Evolutionary conservation across 2,113 vertebrate genomes (phyloP).

Genomic region (Tyrannus savana): DNA sequence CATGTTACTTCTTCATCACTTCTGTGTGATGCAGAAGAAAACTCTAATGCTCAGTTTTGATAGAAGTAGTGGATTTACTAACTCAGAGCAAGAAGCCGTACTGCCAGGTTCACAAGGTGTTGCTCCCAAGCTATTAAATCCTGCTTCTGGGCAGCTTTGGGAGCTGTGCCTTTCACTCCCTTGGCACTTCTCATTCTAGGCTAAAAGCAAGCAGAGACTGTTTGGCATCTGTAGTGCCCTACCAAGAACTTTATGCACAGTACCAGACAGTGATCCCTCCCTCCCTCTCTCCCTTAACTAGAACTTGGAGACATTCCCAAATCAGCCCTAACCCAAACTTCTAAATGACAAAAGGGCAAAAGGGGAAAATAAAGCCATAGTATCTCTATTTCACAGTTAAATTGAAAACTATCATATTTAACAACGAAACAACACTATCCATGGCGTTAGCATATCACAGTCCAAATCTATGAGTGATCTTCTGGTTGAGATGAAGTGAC

Average conservation of each 20-base stretch:
- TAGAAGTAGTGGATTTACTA: background rate
- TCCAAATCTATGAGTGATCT: background rate
- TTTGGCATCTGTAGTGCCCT: background rate
- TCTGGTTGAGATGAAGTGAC: background rate
- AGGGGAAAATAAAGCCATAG: background rate
- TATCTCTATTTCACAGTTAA: background rate
- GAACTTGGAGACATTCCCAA: background rate
- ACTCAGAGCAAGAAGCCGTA: background rate
- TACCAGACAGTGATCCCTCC: background rate
- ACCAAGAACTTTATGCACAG: background rate
- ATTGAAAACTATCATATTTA: background rate
- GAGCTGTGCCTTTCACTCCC: background rate
- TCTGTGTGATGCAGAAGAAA: background rate
- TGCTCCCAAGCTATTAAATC: background rate
- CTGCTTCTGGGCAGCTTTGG: background rate
- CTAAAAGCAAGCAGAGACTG: background rate
- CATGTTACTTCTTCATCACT: conserved; percentile 32
- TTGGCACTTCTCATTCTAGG: background rate
- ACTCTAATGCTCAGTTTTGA: background rate
- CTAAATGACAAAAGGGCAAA: background rate
- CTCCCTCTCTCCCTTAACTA: background rate
- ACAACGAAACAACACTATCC: background rate
- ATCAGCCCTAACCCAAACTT: background rate
- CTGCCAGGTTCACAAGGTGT: background rate
- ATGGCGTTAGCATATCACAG: background rate